phyloP scores from a whole-genome alignment of 2,888 invertebrate genomes.

The Corythucha ciliata region DNA sequence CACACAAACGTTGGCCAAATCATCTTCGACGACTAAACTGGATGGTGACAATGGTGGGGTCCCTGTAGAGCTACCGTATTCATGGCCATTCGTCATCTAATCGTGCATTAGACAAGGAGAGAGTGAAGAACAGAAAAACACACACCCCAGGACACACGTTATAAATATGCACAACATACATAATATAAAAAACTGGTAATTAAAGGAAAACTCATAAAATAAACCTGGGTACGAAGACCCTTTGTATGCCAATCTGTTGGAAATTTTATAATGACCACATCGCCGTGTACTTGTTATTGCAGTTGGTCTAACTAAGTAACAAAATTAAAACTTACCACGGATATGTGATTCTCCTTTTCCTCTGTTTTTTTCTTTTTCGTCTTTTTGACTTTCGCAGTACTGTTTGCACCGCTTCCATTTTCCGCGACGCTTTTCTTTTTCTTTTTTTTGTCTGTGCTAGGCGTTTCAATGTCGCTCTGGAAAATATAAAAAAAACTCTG shows the following conservation, averaged over 20 bases:
- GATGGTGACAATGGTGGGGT: constrained; percentile 18
- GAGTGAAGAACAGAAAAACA: too few relatives aligned
- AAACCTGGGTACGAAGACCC: too few relatives aligned
- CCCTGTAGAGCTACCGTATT: constrained; percentile 2
- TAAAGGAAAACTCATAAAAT: too few relatives aligned
- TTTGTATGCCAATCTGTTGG: too few relatives aligned
- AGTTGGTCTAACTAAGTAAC: too few relatives aligned
- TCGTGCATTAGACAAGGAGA: too few relatives aligned
- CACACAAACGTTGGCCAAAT: constrained; percentile 54
- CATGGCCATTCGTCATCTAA: constrained; percentile 25
- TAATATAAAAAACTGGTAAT: not conserved
- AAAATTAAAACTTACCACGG: constrained; percentile 44
- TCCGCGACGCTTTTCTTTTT: constrained; percentile 35
- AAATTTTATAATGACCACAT: not conserved
- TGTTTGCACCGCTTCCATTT: constrained; percentile 42
- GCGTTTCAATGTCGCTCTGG: constrained; percentile 29
- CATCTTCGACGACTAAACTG: constrained; percentile 42
- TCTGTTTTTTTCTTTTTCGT: constrained; percentile 46
- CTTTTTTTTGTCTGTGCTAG: constrained; percentile 33
- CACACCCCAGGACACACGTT: too few relatives aligned
- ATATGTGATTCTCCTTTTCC: constrained; percentile 47
- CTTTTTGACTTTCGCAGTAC: constrained; percentile 42
- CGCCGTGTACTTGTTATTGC: not conserved
- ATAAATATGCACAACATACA: not conserved
- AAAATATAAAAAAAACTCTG: too few relatives aligned